Evolutionary conservation across 2,113 vertebrate genomes (phyloP), one percentile per base, ranked within the genome.

Genomic region (Hippocampus barbouri): DNA sequence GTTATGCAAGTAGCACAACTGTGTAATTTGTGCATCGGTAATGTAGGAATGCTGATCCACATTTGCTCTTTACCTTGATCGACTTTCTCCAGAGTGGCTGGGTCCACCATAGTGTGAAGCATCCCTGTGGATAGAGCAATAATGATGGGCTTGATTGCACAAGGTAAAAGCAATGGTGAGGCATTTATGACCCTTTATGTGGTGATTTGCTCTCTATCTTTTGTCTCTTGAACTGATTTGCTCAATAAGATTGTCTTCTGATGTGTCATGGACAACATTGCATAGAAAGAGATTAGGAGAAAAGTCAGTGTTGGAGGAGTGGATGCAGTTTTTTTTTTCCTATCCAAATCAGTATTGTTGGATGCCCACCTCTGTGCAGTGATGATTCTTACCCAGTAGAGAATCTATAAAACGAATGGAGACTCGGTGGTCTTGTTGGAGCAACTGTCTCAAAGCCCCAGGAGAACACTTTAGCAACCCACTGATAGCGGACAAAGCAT

Each of bases 381-480:
- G 68, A 21, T 30, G 21, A 74, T 76, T 79, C 95, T 94, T 92
- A 98, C 97, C 95, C 45, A 96, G 86, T 25, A 98, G 82, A 27
- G 91, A 87, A 57, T 82, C 86, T 77, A 91, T 86, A 69, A 98
- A 93, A 70, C 84, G 91, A 7, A 89, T 14, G 72, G 91, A 93
- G 73, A 94, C 87, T 74, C 89, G 88, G 74, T 90, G 84, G 12
- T 98, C 94, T 27, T 92, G 89, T 8, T 79, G 84, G 65, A 98
- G 85, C 77, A 96, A 81, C 79, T 92, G 90, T 23, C 82, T 75
- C 27, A 95, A 71, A 0, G 84, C 68, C 41, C 91, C 86, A 0
- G 94, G 80, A 59, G 90, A 91, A 78, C 82, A 91, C 65, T 86
- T 82, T 57, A 98, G 81, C 71, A 92, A 87, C 11, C 90, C 89